phyloP scores from a whole-genome alignment of 2,888 invertebrate genomes.

The Dusona sp. region DNA sequence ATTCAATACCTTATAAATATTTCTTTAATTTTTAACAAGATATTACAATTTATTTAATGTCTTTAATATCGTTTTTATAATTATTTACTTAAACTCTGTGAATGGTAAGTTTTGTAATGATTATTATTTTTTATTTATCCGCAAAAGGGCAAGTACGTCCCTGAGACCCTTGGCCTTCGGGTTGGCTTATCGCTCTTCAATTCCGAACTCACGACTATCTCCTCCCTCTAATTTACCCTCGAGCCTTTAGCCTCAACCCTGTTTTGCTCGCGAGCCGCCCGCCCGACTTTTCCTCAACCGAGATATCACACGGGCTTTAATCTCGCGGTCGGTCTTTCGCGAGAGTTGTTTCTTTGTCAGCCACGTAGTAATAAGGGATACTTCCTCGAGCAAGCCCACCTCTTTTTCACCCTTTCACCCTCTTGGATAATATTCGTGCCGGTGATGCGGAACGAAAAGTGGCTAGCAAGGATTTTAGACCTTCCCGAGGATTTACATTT shows the following conservation, averaged over 20 bases:
- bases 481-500: neutral
- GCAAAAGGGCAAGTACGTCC: neutral
- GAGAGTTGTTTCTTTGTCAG: slow-evolving; percentile 64
- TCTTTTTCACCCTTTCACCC: slow-evolving; percentile 16
- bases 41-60: too few species aligned
- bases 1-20: too few species aligned
- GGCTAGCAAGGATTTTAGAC: neutral
- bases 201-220: slow-evolving; percentile 26
- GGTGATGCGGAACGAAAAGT: slow-evolving; percentile 22
- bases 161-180: slow-evolving; percentile 20
- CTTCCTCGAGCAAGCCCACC: slow-evolving; percentile 5
- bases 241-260: slow-evolving; percentile 16
- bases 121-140: slow-evolving; percentile 10
- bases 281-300: slow-evolving; percentile 33
- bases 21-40: too few species aligned
- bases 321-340: slow-evolving; percentile 59
- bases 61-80: neutral
- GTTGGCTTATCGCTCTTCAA: slow-evolving; percentile 42
- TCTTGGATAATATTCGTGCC: slow-evolving; percentile 2
- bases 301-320: slow-evolving; percentile 59
- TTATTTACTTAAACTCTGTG: neutral
- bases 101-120: neutral
- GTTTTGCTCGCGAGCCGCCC: neutral
- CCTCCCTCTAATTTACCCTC: slow-evolving; percentile 50
- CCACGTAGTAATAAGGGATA: slow-evolving; percentile 51